Evolutionary conservation across 2,113 vertebrate species (phyloP).

Genomic region (Poecilia latipinna): DNA sequence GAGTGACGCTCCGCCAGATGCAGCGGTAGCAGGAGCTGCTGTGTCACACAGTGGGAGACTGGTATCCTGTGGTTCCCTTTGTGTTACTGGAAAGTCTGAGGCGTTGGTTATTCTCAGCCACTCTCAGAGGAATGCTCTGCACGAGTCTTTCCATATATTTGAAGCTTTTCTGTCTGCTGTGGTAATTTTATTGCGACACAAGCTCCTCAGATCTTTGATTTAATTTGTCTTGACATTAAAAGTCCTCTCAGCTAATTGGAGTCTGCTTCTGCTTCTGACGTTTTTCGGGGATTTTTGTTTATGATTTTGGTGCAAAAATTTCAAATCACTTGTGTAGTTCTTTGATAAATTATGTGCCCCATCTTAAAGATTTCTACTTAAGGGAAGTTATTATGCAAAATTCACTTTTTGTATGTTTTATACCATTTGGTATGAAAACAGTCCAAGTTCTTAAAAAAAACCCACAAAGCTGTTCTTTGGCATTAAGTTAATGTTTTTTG

Average conservation of each 20-base stretch:
- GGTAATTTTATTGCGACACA: constrained; percentile 43
- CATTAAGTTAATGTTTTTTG: too few relatives aligned
- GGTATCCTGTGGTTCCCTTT: constrained; percentile 46
- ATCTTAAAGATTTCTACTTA: too few relatives aligned
- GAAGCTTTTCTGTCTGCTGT: constrained; percentile 61
- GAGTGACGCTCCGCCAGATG: constrained; percentile 58
- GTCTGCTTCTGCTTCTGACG: constrained; percentile 13
- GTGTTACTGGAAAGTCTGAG: constrained; percentile 61
- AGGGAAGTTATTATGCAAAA: too few relatives aligned
- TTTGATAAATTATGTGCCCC: too few relatives aligned
- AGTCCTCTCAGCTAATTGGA: constrained; percentile 23
- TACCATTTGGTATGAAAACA: too few relatives aligned
- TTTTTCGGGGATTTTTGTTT: not conserved
- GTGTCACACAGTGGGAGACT: constrained; percentile 37
- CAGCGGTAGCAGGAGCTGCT: constrained; percentile 32
- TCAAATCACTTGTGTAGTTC: not conserved
- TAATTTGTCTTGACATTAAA: constrained; percentile 23
- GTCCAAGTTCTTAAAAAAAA: too few relatives aligned
- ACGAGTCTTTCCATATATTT: constrained; percentile 58
- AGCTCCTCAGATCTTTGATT: not conserved
- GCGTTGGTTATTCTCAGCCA: constrained; percentile 53
- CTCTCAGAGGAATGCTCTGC: constrained; percentile 40
- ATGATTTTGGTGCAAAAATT: not conserved
- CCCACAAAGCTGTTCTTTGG: too few relatives aligned
- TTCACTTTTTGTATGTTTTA: too few relatives aligned